Percentiles rank a stretch among this genome's conserved stretches.
phyloP scores from a whole-genome alignment of 2,113 vertebrate species.

The Trematocara macrostoma region DNA sequence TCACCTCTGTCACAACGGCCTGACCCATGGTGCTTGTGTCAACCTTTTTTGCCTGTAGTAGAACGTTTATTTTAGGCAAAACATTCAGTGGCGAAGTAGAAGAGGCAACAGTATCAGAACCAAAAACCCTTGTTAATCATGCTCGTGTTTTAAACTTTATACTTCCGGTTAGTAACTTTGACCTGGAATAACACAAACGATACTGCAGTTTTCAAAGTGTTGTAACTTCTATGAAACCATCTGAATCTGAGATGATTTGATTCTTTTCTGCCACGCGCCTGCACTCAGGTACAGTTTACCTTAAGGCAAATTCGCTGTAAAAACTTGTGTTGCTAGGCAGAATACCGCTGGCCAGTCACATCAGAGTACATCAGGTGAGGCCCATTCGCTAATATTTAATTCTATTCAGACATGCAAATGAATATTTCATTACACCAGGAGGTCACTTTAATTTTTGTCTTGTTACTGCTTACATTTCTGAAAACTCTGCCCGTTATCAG shows the following conservation, averaged over 20 bases:
- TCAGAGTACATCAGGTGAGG: constrained; percentile 21
- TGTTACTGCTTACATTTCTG: neutral
- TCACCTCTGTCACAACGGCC: constrained; percentile 42
- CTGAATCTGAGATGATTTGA: accelerated
- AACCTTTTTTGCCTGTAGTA: neutral
- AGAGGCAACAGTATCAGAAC: neutral
- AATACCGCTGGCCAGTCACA: neutral
- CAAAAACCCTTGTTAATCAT: neutral
- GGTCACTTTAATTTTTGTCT: neutral
- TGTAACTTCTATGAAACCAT: neutral
- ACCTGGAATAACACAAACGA: neutral
- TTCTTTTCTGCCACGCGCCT: neutral
- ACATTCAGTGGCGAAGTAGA: neutral
- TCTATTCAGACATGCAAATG: constrained; percentile 36
- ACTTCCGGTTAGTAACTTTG: neutral
- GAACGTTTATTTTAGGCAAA: constrained; percentile 20
- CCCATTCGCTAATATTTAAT: constrained; percentile 52
- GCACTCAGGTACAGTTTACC: neutral
- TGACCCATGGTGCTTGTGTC: constrained; percentile 33
- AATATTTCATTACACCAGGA: constrained; percentile 47
- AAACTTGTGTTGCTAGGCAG: constrained; percentile 25
- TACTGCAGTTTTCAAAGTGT: neutral
- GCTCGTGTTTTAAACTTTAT: neutral
- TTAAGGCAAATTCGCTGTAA: neutral
- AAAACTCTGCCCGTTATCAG: neutral